A percentile compares a stretch with the other conserved stretches of the same genome.
phyloP scores from a whole-genome alignment of 2,888 invertebrate species.

The Folsomia manolachei region DNA sequence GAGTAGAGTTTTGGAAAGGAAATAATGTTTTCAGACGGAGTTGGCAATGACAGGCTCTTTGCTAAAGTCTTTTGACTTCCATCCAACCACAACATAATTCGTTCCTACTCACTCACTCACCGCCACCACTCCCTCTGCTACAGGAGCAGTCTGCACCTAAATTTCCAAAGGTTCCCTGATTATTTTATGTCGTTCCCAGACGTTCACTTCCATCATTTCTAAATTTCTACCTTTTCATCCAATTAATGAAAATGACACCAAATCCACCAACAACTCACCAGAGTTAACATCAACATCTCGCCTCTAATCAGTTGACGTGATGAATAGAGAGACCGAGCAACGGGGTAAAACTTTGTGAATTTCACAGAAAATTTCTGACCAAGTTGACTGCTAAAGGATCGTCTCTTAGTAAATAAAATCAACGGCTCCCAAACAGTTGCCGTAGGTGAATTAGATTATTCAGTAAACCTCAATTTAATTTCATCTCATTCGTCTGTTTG shows the following conservation, averaged over 20 bases:
- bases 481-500: background rate
- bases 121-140: constrained; percentile 26
- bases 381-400: background rate
- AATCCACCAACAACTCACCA: constrained; percentile 31
- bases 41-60: constrained; percentile 51
- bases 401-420: background rate
- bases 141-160: background rate
- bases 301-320: background rate
- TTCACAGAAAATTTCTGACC: too few species aligned
- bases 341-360: background rate
- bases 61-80: constrained; percentile 49
- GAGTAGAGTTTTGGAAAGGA: constrained; percentile 52
- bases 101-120: constrained; percentile 35
- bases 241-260: constrained; percentile 43
- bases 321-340: background rate
- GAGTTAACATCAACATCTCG: constrained; percentile 25
- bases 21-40: constrained; percentile 54
- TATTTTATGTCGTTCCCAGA: constrained; percentile 49
- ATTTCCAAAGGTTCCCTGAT: constrained; percentile 31
- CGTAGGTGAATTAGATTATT: too few species aligned
- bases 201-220: constrained; percentile 26
- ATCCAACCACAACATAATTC: constrained; percentile 51
- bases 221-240: constrained; percentile 35
- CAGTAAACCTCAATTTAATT: too few species aligned
- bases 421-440: background rate